These are phyloP conservation scores for Scolopax mira DNA, from an alignment of 2,113 vertebrate genomes.

Conservation along the genomic window DNA sequence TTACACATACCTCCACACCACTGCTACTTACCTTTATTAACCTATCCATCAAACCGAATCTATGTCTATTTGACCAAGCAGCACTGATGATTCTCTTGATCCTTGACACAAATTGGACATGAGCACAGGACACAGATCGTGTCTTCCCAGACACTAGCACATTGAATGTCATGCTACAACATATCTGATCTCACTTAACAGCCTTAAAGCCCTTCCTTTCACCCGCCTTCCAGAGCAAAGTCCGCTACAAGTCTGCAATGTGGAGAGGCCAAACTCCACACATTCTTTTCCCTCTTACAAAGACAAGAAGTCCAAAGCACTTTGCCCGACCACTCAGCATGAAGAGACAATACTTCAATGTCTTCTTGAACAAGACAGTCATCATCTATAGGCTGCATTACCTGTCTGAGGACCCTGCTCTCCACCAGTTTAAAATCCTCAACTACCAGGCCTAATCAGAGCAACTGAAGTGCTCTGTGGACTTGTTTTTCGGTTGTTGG, in stretches of 20 bases:
- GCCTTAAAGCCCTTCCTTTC: neutral
- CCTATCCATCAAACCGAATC: neutral
- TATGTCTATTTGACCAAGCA: neutral
- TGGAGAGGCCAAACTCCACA: constrained; percentile 58
- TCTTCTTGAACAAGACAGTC: neutral
- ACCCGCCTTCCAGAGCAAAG: constrained; percentile 36
- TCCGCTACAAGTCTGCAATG: constrained; percentile 29
- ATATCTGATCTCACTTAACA: neutral
- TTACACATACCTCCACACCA: neutral
- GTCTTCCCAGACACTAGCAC: neutral
- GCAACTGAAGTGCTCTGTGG: neutral
- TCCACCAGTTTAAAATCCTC: neutral
- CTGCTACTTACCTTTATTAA: neutral
- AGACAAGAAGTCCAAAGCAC: neutral
- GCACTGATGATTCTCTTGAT: neutral
- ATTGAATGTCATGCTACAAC: neutral
- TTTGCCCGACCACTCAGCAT: neutral
- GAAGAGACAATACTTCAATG: neutral
- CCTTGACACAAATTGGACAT: neutral
- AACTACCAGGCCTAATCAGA: neutral
- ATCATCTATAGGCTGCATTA: neutral
- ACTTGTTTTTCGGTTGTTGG: neutral
- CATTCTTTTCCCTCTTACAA: neutral
- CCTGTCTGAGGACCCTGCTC: neutral
- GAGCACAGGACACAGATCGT: neutral